A percentile compares a stretch with the other conserved stretches of the same genome.
Conservation (phyloP, 2,797 vertebrate genomes). For the Ateles fusciceps region DNA sequence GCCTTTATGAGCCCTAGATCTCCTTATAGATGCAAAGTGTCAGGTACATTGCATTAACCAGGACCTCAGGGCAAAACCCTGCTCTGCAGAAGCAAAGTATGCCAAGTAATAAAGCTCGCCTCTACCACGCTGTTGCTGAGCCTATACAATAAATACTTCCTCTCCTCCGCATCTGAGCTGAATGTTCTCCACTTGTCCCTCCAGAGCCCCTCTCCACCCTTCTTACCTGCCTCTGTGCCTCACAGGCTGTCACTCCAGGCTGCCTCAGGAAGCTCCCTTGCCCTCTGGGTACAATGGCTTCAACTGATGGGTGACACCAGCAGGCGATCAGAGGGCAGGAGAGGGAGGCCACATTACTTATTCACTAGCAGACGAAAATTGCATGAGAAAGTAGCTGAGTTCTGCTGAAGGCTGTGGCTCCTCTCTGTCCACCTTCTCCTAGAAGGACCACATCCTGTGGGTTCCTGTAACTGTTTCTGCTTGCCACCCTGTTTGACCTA, state of each 20-base stretch:
- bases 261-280: not conserved
- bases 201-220: not conserved
- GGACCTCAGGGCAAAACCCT: not conserved
- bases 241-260: no score
- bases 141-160: not conserved
- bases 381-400: not conserved
- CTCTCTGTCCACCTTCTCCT: not conserved
- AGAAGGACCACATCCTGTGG: not conserved
- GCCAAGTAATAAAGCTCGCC: not conserved
- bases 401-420: not conserved
- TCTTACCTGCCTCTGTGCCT: not conserved
- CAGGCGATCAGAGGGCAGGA: not conserved
- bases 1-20: not conserved
- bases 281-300: no score
- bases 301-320: not conserved
- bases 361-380: not conserved
- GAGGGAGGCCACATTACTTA: not conserved
- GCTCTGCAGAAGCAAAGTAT: not conserved
- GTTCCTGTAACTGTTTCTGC: not conserved
- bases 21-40: not conserved
- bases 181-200: not conserved
- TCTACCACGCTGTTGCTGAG: no score
- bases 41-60: not conserved
- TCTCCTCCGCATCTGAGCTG: no score
- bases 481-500: not conserved